phyloP scores from a whole-genome alignment of 2,888 invertebrate species.

The Heteromyza rotundicornis region DNA sequence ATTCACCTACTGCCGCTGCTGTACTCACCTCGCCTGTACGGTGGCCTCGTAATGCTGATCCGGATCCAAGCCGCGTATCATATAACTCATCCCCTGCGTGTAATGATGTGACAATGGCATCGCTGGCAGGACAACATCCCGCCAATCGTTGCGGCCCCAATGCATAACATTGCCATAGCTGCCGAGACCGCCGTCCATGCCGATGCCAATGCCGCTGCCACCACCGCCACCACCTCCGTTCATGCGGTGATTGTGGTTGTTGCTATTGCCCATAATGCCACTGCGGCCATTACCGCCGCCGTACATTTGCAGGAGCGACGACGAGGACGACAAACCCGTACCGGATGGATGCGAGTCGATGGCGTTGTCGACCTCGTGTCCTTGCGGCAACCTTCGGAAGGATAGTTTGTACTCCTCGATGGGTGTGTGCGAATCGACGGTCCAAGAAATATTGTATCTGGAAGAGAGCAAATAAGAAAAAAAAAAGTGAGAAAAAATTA shows the following conservation, averaged over 20 bases:
- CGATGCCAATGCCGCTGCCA: constrained; percentile 34
- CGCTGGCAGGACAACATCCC: constrained; percentile 68
- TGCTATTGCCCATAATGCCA: constrained; percentile 37
- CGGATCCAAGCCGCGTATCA: constrained; percentile 71
- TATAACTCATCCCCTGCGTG: constrained; percentile 71
- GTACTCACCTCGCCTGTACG: constrained; percentile 67
- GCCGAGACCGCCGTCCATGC: constrained; percentile 43
- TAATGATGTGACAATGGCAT: constrained; percentile 65
- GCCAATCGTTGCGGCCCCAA: constrained; percentile 66
- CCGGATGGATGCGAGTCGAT: constrained; percentile 57
- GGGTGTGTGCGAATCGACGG: constrained; percentile 71
- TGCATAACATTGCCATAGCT: constrained; percentile 59
- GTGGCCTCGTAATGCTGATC: constrained; percentile 72
- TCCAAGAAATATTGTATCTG: constrained; percentile 74
- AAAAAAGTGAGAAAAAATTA: background rate
- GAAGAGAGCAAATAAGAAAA: background rate
- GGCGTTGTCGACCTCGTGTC: constrained; percentile 63
- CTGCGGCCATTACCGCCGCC: constrained; percentile 33
- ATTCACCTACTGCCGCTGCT: too few relatives aligned
- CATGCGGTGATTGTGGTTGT: constrained; percentile 53
- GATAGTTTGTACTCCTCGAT: constrained; percentile 72
- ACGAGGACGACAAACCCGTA: constrained; percentile 50
- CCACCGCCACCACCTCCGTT: constrained; percentile 31
- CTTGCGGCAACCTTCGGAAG: constrained; percentile 69
- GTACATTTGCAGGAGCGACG: constrained; percentile 49